Evolutionary conservation across 1,140 invertebrate genomes (phyloP).

Genomic region (Mizuhopecten yessoensis): DNA sequence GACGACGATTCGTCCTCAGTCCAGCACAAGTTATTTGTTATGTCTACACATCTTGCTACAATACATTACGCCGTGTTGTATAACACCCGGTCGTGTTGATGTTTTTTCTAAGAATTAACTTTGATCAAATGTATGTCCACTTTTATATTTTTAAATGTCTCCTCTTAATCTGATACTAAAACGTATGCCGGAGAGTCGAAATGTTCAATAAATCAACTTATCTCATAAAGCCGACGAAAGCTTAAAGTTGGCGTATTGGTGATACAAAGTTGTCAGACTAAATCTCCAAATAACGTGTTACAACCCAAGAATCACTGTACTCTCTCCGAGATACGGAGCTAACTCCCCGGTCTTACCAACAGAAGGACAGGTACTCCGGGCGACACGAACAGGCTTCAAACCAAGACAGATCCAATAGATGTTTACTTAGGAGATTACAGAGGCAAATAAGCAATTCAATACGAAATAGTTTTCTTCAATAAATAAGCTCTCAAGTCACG

Average conservation of each 20-base stretch:
- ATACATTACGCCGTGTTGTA: too few species aligned
- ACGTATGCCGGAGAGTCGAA: background rate
- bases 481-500: background rate
- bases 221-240: background rate
- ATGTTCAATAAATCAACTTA: background rate
- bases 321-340: background rate
- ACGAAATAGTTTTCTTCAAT: background rate
- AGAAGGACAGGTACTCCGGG: background rate
- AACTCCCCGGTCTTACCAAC: background rate
- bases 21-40: too few species aligned
- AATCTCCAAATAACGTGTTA: slow-evolving; percentile 5
- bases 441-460: background rate
- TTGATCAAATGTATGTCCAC: background rate
- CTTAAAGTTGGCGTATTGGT: background rate
- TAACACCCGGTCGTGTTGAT: background rate
- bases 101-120: background rate
- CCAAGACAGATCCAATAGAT: background rate
- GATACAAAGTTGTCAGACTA: background rate
- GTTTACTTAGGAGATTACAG: background rate
- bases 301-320: background rate
- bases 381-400: background rate
- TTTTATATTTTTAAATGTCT: background rate
- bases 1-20: too few species aligned
- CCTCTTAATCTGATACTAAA: background rate
- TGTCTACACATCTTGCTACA: too few species aligned